A percentile compares a stretch with the other conserved stretches of the same genome.
phyloP scores from a whole-genome alignment of 2,113 vertebrate species.

The Cepphus grylle region DNA sequence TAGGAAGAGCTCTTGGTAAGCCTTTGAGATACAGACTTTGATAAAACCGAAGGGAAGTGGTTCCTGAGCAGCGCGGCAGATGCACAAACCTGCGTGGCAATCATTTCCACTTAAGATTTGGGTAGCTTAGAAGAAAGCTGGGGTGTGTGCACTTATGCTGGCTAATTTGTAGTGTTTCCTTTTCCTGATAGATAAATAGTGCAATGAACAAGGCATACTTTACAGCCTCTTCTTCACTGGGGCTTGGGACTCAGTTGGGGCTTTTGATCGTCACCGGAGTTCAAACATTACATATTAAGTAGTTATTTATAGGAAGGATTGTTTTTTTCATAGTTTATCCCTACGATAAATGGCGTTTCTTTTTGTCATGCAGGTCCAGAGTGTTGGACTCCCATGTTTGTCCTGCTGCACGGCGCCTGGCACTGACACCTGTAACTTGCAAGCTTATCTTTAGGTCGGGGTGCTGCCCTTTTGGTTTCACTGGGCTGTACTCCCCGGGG shows the following conservation, averaged over 20 bases:
- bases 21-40: not conserved
- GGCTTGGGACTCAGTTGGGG: not conserved
- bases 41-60: not conserved
- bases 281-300: not conserved
- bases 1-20: not conserved
- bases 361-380: not conserved
- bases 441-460: not conserved
- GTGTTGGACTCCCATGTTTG: not conserved
- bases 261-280: not conserved
- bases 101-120: not conserved
- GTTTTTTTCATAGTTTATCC: not conserved
- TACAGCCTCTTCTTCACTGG: not conserved
- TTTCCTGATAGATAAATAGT: not conserved
- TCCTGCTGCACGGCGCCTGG: not conserved
- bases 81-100: fast-evolving
- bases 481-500: fast-evolving
- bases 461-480: not conserved
- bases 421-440: not conserved
- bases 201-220: not conserved
- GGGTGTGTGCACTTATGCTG: not conserved
- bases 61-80: not conserved
- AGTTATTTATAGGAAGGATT: not conserved
- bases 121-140: not conserved
- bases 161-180: not conserved
- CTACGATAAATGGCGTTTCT: not conserved